Conservation (phyloP, 2,797 vertebrate genomes). For the Urosaurus nigricauda region DNA sequence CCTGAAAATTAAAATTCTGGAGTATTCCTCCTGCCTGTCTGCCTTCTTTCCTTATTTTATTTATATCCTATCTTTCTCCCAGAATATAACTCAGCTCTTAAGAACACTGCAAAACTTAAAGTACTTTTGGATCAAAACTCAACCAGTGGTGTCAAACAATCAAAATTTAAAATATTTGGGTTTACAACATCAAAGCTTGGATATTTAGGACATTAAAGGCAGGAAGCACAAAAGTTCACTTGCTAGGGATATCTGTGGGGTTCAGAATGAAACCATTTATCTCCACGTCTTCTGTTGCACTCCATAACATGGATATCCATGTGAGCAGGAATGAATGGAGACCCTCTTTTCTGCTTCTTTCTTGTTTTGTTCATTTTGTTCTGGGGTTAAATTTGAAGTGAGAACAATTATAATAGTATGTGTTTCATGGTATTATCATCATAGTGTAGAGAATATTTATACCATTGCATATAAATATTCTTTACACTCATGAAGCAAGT, state of each 20-base stretch:
- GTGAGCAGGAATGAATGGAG: not conserved
- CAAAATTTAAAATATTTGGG: not conserved
- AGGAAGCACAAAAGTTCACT: not conserved
- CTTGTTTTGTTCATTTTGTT: not conserved
- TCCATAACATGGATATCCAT: not conserved
- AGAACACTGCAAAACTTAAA: not conserved
- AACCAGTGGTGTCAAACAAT: not conserved
- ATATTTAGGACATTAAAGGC: constrained; percentile 4
- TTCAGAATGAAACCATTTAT: not conserved
- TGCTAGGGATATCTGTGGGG: not conserved
- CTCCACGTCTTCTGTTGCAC: not conserved
- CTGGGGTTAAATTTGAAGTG: too few species aligned
- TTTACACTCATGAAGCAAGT: too few species aligned
- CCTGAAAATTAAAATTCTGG: not conserved
- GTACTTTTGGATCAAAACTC: not conserved
- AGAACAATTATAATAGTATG: too few species aligned
- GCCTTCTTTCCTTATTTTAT: not conserved
- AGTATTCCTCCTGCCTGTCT: not conserved
- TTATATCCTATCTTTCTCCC: too few species aligned
- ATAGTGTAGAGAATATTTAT: too few species aligned
- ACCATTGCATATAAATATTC: too few species aligned
- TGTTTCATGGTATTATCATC: too few species aligned
- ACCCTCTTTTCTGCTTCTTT: too few species aligned
- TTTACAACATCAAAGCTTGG: not conserved
- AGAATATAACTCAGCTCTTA: too few species aligned